These are phyloP conservation scores for Steromphala cineraria DNA, from an alignment of 2,888 invertebrate species.

Conservation along the genomic window DNA sequence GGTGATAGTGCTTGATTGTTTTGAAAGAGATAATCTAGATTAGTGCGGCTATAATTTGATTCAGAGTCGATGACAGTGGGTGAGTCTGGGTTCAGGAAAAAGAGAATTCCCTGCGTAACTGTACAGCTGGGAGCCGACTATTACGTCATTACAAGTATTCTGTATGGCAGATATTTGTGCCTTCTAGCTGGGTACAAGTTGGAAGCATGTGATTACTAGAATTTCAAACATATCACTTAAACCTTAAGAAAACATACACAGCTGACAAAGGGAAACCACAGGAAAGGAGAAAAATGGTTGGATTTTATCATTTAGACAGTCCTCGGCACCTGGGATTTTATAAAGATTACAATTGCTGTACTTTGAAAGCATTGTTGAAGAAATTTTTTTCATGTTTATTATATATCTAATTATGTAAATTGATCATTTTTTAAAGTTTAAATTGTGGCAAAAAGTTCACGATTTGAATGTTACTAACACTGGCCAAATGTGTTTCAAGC, in stretches of 20 bases:
- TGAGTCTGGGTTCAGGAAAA: not conserved
- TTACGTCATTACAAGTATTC: not conserved
- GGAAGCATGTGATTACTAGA: not conserved
- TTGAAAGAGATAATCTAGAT: conserved; percentile 8
- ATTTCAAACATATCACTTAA: conserved; percentile 8
- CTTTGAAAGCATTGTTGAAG: no score
- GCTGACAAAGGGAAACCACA: no score
- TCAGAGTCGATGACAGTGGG: not conserved
- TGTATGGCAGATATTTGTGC: not conserved
- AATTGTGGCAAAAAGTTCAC: not conserved
- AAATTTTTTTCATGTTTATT: no score
- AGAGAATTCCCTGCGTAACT: not conserved
- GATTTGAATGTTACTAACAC: not conserved
- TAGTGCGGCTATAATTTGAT: conserved; percentile 5
- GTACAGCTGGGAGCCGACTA: not conserved
- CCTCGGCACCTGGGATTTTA: no score
- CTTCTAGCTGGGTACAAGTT: not conserved
- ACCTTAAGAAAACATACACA: not conserved
- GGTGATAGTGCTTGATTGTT: not conserved
- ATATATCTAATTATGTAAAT: not conserved
- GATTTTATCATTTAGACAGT: no score
- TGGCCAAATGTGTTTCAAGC: not conserved
- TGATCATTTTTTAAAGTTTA: not conserved
- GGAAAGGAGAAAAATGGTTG: no score
- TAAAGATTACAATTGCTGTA: no score